Evolutionary conservation across 2,113 vertebrate genomes (phyloP).

Genomic region (Thymallus thymallus): DNA sequence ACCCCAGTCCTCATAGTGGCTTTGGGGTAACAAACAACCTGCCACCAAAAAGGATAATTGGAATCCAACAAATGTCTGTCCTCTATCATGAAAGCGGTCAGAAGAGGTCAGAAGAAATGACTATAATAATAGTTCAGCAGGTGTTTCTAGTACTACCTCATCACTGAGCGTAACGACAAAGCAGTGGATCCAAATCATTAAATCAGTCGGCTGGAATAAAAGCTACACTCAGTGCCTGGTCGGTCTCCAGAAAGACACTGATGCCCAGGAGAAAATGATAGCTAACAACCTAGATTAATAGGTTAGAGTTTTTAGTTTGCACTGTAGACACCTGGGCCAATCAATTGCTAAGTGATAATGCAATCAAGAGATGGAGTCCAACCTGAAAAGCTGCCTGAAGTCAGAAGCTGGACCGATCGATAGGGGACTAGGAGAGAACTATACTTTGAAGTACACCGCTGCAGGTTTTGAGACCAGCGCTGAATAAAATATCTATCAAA

Average conservation of each 20-base stretch:
- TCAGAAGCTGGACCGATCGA: not conserved
- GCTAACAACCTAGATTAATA: not conserved
- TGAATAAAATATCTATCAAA: not conserved
- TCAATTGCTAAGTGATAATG: conserved; percentile 13
- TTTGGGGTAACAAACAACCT: not conserved
- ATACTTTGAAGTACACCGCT: not conserved
- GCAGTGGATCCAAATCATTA: not conserved
- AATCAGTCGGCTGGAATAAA: not conserved
- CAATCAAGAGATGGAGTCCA: conserved; percentile 14
- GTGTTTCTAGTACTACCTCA: too few species aligned
- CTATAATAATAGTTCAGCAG: not conserved
- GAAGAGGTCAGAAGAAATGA: not conserved
- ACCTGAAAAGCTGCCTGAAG: not conserved
- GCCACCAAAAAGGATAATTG: not conserved
- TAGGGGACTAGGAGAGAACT: not conserved
- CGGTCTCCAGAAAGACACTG: not conserved
- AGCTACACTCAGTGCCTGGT: not conserved
- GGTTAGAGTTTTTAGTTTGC: not conserved
- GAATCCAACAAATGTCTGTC: not conserved
- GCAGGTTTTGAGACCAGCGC: not conserved
- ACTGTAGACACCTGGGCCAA: not conserved
- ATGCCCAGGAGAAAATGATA: not conserved
- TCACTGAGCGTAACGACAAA: not conserved
- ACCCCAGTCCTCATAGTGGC: not conserved
- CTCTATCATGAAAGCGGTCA: not conserved